Evolutionary conservation across 2,797 vertebrate genomes (phyloP).

Genomic region (Selene dorsalis): DNA sequence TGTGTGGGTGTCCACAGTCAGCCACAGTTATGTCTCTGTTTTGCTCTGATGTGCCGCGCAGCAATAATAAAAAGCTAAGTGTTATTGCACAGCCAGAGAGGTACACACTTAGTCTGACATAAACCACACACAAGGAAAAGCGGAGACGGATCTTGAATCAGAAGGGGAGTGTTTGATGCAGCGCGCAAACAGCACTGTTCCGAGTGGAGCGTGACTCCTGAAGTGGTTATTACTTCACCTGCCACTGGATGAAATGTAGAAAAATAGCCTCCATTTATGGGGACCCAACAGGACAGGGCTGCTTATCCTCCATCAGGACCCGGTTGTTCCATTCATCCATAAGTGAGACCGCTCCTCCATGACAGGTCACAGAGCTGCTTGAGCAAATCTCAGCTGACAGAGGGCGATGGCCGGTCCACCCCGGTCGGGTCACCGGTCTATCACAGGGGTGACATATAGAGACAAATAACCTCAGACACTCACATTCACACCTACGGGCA

Average conservation of each 20-base stretch:
- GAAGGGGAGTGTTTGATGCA: background rate
- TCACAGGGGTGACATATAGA: too few relatives aligned
- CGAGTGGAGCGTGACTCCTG: background rate
- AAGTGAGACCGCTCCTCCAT: too few relatives aligned
- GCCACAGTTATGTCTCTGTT: background rate
- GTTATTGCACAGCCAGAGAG: background rate
- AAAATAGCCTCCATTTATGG: conserved; percentile 16
- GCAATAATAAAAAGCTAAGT: background rate
- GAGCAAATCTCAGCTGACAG: too few relatives aligned
- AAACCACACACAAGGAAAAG: background rate
- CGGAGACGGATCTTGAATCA: background rate
- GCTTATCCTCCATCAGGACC: background rate
- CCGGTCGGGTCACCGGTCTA: too few relatives aligned
- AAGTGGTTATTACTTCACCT: conserved; percentile 33
- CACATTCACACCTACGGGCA: too few relatives aligned
- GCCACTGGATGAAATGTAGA: conserved; percentile 17
- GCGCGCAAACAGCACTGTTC: background rate
- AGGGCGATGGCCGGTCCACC: too few relatives aligned
- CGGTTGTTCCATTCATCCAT: background rate
- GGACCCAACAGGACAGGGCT: background rate
- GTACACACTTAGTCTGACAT: background rate
- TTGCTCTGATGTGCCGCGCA: background rate
- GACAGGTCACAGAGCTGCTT: too few relatives aligned
- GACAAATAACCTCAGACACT: too few relatives aligned
- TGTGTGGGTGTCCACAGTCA: background rate